phyloP scores from a whole-genome alignment of 1,140 invertebrate species.

The Pantala flavescens region DNA sequence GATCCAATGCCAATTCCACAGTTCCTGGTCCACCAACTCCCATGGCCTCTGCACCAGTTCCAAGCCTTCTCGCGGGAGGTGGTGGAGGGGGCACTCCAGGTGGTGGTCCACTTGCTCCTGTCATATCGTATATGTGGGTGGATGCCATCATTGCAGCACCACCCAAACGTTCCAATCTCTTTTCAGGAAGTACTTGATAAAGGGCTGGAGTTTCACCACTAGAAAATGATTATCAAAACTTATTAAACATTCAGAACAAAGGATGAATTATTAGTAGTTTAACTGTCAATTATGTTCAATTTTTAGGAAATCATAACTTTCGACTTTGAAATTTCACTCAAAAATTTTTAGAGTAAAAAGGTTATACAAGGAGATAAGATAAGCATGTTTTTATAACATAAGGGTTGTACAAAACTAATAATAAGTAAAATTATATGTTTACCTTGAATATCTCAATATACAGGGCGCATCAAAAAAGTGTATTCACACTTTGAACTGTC shows the following conservation, averaged over 20 bases:
- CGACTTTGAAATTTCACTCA: too few species aligned
- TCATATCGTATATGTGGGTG: constrained; percentile 92
- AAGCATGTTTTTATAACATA: too few species aligned
- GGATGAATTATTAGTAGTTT: neutral
- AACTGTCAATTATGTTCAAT: constrained; percentile 15
- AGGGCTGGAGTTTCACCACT: constrained; percentile 80
- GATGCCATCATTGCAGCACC: constrained; percentile 97
- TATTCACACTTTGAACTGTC: too few species aligned
- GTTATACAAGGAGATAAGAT: too few species aligned
- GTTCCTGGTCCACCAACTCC: constrained; percentile 51
- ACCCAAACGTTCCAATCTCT: constrained; percentile 78
- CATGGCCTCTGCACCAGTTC: constrained; percentile 13
- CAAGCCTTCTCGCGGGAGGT: neutral
- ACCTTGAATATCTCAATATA: too few species aligned
- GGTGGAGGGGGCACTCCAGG: constrained; percentile 29
- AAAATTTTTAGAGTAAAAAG: too few species aligned
- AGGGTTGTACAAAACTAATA: too few species aligned
- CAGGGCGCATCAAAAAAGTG: too few species aligned
- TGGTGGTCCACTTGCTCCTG: constrained; percentile 46
- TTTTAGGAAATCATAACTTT: neutral
- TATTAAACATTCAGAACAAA: neutral
- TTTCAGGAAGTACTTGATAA: constrained; percentile 91
- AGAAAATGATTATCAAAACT: constrained; percentile 24
- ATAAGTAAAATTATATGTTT: too few species aligned
- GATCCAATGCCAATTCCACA: constrained; percentile 92